Evolutionary conservation across 2,113 vertebrate species (phyloP), one percentile per base, ranked within the genome.

Genomic region (Psittacula cyanocephala): DNA sequence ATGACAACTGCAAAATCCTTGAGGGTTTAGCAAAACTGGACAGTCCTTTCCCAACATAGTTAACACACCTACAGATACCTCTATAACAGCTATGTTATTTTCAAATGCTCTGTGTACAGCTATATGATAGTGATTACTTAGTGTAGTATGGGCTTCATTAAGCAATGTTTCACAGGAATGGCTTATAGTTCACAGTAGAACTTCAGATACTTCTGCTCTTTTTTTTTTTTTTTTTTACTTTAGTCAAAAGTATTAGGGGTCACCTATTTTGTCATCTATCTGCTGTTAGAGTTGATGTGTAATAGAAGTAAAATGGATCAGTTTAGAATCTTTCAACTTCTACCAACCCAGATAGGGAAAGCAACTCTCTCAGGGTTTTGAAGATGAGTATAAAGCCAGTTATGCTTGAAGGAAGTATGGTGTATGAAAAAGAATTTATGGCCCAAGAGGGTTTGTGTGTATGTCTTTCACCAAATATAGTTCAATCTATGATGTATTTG

Each of bases 141-240:
- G n/a, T 18, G 31, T 76, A 74, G 49, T 17, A 28, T 27, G 35
- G 63, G 41, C 55, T 59, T 0, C 0, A 10, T 94, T 39, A 77
- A 62, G 37, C 47, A 74, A 0, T 74, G 37, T 24, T 13, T 75
- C 9, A 2, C 33, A 74, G 46, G 76, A 81, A 55, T 81, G 17
- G 17, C 33, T 68, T 91, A n/a, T 3, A 50, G 6, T 63, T 85
- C 28, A 53, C 52, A 28, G 50, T 7, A 63, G 25, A 70, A 84
- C 17, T 57, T 44, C 0, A 28, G 14, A 11, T 74, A n/a, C 35
- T 74, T 55, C 11, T 1, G 0, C 9, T 81, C 2, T 43, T 24
- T 72, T 79, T 55, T 29, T 76, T 76, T 90, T 52, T 68, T 43
- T 64, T 82, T 83, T 28, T 81, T 8, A 44, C 11, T 76, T 49